phyloP scores from a whole-genome alignment of 1,140 invertebrate species.

The Venustaconcha ellipsiformis region DNA sequence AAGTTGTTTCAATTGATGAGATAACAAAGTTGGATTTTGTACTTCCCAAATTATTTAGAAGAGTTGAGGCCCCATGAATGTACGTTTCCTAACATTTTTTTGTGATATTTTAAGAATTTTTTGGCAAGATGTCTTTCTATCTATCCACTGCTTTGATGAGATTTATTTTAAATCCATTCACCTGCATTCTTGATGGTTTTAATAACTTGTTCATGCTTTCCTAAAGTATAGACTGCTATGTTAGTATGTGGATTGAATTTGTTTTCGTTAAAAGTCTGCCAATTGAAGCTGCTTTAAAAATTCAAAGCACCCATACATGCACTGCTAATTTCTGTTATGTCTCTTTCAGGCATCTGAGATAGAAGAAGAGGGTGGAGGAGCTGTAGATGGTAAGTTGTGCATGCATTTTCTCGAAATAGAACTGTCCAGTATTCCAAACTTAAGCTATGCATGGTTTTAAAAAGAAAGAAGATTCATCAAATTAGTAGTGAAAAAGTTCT shows the following conservation, averaged over 20 bases:
- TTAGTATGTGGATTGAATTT: neutral
- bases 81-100: too few species aligned
- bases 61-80: too few species aligned
- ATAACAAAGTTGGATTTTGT: too few species aligned
- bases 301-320: neutral
- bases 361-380: slow-evolving; percentile 63
- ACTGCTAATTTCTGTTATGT: slow-evolving; percentile 16
- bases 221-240: neutral
- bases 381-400: slow-evolving; percentile 47
- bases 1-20: too few species aligned
- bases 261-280: neutral
- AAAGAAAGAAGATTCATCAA: neutral
- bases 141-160: too few species aligned
- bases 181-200: neutral
- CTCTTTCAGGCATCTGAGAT: slow-evolving; percentile 63
- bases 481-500: neutral
- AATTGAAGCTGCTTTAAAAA: neutral
- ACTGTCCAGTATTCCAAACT: neutral
- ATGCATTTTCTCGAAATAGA: neutral
- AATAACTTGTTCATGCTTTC: neutral
- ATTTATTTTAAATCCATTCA: too few species aligned
- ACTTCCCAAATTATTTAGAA: too few species aligned
- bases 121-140: too few species aligned
- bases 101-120: too few species aligned
- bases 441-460: neutral